phyloP scores from a whole-genome alignment of 2,113 vertebrate species.

The Ginglymostoma cirratum region DNA sequence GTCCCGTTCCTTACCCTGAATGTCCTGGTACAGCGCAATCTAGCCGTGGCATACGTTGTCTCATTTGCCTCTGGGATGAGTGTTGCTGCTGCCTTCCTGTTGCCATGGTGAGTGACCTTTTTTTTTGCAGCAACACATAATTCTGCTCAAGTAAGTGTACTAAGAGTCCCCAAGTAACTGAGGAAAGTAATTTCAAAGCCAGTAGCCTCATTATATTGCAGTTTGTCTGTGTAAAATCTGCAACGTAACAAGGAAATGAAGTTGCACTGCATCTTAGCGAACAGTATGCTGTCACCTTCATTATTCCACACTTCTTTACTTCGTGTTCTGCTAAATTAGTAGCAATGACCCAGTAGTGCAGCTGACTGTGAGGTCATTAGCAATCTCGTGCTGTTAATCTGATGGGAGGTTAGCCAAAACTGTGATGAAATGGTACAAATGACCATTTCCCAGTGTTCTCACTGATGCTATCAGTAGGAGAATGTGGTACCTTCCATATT shows the following conservation, averaged over 20 bases:
- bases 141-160: neutral
- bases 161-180: neutral
- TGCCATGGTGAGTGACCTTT: conserved; percentile 74
- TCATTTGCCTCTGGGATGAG: conserved; percentile 74
- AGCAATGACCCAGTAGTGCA: neutral
- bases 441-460: neutral
- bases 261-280: no score
- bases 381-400: neutral
- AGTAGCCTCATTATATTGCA: neutral
- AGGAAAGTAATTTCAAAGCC: neutral
- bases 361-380: neutral
- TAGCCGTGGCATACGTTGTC: conserved; percentile 70
- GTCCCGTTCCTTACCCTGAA: conserved; percentile 81
- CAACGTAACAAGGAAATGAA: neutral
- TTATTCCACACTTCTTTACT: neutral
- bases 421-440: neutral
- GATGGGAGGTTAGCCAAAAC: neutral
- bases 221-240: neutral
- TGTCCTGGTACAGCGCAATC: conserved; percentile 59
- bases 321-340: neutral
- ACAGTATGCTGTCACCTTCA: neutral
- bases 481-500: neutral
- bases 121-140: neutral
- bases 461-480: neutral
- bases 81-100: conserved; percentile 77